Evolutionary conservation across 2,797 vertebrate species (phyloP).

Genomic region (Rhincodon typus): DNA sequence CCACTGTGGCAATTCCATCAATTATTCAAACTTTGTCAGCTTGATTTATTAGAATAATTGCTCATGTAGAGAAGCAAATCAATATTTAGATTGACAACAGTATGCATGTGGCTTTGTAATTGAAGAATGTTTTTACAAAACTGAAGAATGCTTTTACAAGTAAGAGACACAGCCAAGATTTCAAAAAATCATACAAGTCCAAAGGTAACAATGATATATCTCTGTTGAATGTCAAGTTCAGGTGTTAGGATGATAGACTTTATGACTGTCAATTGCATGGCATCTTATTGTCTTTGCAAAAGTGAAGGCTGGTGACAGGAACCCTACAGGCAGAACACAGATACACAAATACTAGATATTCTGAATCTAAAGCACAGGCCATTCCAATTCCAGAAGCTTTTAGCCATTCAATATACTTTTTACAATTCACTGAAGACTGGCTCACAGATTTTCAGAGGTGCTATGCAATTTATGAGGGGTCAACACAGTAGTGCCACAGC

Average conservation of each 20-base stretch:
- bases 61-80: conserved; percentile 38
- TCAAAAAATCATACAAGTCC: not conserved
- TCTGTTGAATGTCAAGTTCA: not conserved
- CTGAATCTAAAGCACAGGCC: not conserved
- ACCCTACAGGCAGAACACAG: not conserved
- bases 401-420: not conserved
- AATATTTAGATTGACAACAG: conserved; percentile 37
- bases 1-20: not conserved
- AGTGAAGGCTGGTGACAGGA: not conserved
- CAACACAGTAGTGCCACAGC: not conserved
- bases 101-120: not conserved
- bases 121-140: not conserved
- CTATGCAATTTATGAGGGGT: not conserved
- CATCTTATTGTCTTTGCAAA: not conserved
- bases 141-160: not conserved
- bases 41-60: conserved; percentile 38
- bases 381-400: not conserved
- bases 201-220: not conserved
- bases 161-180: not conserved
- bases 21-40: conserved; percentile 34
- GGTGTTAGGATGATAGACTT: not conserved
- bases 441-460: not conserved
- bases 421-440: not conserved
- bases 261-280: not conserved
- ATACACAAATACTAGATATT: not conserved